Percentiles rank a stretch among this genome's conserved stretches.
Evolutionary conservation across 2,113 vertebrate species (phyloP).

Genomic region (Scytalopus superciliaris): DNA sequence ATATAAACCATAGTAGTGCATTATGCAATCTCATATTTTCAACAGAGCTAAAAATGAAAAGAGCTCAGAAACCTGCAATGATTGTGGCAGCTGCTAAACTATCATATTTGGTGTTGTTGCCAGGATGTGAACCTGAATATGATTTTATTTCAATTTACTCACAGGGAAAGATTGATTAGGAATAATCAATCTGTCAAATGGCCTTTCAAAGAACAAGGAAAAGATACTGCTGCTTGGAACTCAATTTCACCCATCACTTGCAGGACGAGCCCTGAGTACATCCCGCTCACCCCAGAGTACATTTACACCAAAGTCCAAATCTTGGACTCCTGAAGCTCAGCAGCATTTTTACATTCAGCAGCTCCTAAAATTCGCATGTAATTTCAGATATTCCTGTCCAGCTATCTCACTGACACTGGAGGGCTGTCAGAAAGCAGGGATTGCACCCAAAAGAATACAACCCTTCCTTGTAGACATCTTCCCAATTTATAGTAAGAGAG

Average conservation of each 20-base stretch:
- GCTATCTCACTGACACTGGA: background rate
- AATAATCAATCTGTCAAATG: background rate
- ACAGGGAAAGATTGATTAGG: background rate
- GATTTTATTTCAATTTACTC: constrained; percentile 5
- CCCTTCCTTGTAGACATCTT: background rate
- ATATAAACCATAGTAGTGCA: background rate
- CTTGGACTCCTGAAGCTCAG: background rate
- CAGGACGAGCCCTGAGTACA: background rate
- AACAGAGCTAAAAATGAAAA: background rate
- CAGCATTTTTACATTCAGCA: background rate
- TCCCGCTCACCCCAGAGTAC: background rate
- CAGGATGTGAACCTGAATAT: background rate
- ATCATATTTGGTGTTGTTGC: background rate
- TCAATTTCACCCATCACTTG: background rate
- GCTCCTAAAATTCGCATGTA: background rate
- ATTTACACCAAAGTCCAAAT: background rate
- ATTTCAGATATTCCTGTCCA: background rate
- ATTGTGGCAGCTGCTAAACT: background rate
- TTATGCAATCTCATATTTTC: constrained; percentile 22
- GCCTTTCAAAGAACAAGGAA: background rate
- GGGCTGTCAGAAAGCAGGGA: background rate
- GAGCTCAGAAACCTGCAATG: background rate
- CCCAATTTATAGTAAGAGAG: background rate
- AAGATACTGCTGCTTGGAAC: background rate
- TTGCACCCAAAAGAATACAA: background rate